phyloP scores from a whole-genome alignment of 2,888 invertebrate species.

The Diogma glabrata region DNA sequence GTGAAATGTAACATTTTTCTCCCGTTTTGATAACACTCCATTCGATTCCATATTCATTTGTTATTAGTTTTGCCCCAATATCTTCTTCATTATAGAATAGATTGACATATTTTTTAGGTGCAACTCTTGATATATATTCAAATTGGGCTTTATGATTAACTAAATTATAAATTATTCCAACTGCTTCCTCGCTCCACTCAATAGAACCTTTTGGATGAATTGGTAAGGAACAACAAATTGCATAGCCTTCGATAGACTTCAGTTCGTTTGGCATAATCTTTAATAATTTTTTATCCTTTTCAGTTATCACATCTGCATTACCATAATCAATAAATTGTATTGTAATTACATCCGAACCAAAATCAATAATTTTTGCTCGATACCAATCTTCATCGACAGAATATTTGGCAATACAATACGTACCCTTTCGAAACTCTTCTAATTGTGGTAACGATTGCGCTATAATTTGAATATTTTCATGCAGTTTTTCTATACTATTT shows the following conservation, averaged over 20 bases:
- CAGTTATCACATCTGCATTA: conserved; percentile 62
- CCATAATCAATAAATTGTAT: conserved; percentile 70
- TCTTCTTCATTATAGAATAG: conserved; percentile 48
- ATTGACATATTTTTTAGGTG: conserved; percentile 42
- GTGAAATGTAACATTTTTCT: conserved; percentile 59
- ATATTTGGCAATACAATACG: conserved; percentile 66
- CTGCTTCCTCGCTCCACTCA: conserved; percentile 54
- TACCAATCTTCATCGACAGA: conserved; percentile 83
- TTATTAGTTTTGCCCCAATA: conserved; percentile 47
- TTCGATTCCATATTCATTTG: conserved; percentile 25
- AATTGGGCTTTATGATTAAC: conserved; percentile 29
- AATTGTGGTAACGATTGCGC: conserved; percentile 42
- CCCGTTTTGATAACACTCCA: conserved; percentile 42
- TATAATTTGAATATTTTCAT: conserved; percentile 50
- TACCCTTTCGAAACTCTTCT: conserved; percentile 46
- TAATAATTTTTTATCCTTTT: conserved; percentile 42
- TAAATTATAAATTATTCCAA: conserved; percentile 43
- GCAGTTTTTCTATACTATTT: conserved; percentile 45
- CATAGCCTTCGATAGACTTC: conserved; percentile 43
- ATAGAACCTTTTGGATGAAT: conserved; percentile 49
- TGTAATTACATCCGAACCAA: conserved; percentile 60
- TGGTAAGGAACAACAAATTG: conserved; percentile 54
- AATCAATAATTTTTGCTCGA: conserved; percentile 75
- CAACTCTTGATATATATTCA: conserved; percentile 32
- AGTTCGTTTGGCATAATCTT: conserved; percentile 50